These are phyloP conservation scores for Enteromius unitaeniatus DNA, from an alignment of 2,797 vertebrate species.

Conservation along the genomic window DNA sequence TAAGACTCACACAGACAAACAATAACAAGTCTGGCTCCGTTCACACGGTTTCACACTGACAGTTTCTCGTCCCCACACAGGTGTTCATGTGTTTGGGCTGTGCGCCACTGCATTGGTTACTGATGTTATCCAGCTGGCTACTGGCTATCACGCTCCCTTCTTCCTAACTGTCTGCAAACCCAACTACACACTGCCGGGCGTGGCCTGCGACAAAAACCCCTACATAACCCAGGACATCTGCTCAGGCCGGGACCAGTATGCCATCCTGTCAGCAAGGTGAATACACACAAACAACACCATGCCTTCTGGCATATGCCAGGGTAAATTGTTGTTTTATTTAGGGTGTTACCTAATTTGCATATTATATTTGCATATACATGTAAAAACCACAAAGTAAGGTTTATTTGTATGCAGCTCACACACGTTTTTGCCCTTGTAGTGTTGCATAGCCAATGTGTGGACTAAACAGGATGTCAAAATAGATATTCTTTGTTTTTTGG, in stretches of 20 bases:
- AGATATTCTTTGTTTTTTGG: background rate
- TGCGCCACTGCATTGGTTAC: constrained; percentile 94
- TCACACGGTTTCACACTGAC: background rate
- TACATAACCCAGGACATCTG: constrained; percentile 96
- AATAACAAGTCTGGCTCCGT: constrained; percentile 22
- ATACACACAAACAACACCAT: constrained; percentile 29
- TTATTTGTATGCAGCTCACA: background rate
- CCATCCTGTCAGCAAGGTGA: constrained; percentile 93
- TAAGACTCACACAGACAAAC: constrained; percentile 25
- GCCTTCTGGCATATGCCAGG: background rate
- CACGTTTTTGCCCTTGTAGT: background rate
- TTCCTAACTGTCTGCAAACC: constrained; percentile 97
- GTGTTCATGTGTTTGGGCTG: constrained; percentile 96
- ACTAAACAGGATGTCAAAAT: background rate
- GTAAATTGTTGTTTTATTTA: background rate
- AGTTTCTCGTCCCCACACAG: constrained; percentile 68
- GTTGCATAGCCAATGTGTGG: background rate
- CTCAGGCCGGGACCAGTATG: constrained; percentile 88
- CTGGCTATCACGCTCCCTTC: constrained; percentile 94
- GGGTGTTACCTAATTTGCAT: background rate
- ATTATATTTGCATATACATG: background rate
- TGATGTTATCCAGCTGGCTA: constrained; percentile 93
- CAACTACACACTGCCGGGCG: constrained; percentile 91
- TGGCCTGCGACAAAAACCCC: constrained; percentile 90
- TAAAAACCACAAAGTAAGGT: background rate